Conservation (phyloP, 2,797 vertebrate species). For the Dromococcyx pavoninus region DNA sequence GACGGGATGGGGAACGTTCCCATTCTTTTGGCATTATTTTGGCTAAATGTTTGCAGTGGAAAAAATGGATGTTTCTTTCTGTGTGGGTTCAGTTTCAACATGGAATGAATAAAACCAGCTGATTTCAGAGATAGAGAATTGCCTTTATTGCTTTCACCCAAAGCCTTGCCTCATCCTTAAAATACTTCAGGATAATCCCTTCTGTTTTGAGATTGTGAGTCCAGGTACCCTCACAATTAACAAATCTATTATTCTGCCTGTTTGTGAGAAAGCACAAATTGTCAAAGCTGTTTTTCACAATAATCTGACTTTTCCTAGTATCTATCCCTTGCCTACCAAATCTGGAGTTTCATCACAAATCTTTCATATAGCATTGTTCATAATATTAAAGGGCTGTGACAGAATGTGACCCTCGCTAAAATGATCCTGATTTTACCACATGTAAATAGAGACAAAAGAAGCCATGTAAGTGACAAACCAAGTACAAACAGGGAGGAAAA, state of each 20-base stretch:
- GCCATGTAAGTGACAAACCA: accelerated
- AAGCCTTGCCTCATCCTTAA: background rate
- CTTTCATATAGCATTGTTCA: background rate
- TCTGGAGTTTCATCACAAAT: background rate
- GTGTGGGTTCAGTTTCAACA: background rate
- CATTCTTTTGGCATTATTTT: background rate
- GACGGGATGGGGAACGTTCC: background rate
- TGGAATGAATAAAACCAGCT: background rate
- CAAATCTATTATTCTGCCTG: background rate
- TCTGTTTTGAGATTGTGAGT: background rate
- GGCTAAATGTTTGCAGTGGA: background rate
- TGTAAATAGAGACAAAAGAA: background rate
- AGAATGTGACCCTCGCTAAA: background rate
- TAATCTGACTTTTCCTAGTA: background rate
- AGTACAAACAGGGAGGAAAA: background rate
- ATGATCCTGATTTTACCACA: background rate
- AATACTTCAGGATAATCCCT: background rate
- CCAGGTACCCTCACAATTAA: background rate
- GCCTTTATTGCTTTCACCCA: background rate
- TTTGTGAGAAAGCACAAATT: background rate
- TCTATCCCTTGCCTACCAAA: background rate
- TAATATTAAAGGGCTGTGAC: background rate
- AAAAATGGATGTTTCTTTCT: background rate
- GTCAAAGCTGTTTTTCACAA: background rate
- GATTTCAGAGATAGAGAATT: background rate